Percentiles rank a stretch among this genome's conserved stretches.
These are phyloP conservation scores for Drosophila demipolita DNA, from an alignment of 2,888 invertebrate genomes.

Conservation along the genomic window DNA sequence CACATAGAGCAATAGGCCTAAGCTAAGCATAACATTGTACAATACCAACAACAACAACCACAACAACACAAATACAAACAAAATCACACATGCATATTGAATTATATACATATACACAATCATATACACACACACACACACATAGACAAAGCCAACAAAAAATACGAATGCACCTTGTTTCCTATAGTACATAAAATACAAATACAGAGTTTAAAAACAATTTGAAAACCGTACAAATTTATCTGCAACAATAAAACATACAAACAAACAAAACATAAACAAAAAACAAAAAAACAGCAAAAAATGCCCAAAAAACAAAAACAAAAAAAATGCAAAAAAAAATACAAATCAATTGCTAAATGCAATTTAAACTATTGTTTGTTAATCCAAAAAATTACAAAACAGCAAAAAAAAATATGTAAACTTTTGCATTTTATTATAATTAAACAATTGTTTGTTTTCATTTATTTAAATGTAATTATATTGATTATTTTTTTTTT, in stretches of 20 bases:
- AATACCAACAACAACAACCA: constrained; percentile 24
- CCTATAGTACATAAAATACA: constrained; percentile 67
- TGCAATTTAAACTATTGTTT: constrained; percentile 52
- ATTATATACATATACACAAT: constrained; percentile 43
- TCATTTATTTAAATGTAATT: constrained; percentile 21
- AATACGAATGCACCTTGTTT: constrained; percentile 72
- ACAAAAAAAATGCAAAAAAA: constrained; percentile 12
- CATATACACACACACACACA: constrained; percentile 47
- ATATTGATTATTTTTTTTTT: constrained; percentile 15
- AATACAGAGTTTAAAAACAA: constrained; percentile 52
- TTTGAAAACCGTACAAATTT: constrained; percentile 77
- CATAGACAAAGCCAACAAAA: constrained; percentile 31
- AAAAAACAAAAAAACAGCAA: constrained; percentile 40
- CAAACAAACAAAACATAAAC: constrained; percentile 25
- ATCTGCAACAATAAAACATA: constrained; percentile 57
- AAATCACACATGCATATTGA: constrained; percentile 5
- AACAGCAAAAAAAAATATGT: constrained; percentile 15
- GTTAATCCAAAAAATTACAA: constrained; percentile 31
- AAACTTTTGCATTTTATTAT: constrained; percentile 46
- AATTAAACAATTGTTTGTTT: constrained; percentile 24
- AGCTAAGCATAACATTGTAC: constrained; percentile 42
- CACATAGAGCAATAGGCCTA: constrained; percentile 42
- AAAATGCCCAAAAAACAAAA: constrained; percentile 24
- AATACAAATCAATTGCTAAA: constrained; percentile 23
- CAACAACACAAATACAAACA: constrained; percentile 39